A percentile compares a stretch with the other conserved stretches of the same genome.
Conservation (phyloP, 2,797 vertebrate species). For the Enteromius trimaculatus region DNA sequence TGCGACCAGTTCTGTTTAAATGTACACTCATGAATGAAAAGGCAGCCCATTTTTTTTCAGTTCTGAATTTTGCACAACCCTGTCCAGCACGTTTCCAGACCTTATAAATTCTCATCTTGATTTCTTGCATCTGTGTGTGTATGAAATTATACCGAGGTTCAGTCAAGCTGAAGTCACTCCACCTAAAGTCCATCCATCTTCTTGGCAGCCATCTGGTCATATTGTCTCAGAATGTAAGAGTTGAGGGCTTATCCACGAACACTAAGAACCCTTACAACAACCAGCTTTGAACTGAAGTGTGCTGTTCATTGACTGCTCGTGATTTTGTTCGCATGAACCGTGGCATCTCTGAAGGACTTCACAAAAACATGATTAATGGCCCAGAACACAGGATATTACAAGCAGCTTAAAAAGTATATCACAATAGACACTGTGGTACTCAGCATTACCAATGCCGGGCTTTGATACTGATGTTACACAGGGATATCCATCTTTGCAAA, state of each 20-base stretch:
- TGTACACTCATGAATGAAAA: neutral
- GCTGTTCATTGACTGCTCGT: slow-evolving; percentile 63
- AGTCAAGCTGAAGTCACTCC: slow-evolving; percentile 74
- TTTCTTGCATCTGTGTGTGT: slow-evolving; percentile 67
- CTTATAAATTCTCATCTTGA: slow-evolving; percentile 3
- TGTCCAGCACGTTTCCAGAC: neutral
- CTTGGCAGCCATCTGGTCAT: slow-evolving; percentile 79
- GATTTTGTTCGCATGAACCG: slow-evolving; percentile 63
- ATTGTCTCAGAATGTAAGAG: slow-evolving; percentile 71
- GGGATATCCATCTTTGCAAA: slow-evolving; percentile 53
- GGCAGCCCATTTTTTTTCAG: neutral
- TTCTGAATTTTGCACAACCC: neutral
- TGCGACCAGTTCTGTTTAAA: neutral
- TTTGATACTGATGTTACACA: slow-evolving; percentile 57
- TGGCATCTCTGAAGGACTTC: slow-evolving; percentile 63
- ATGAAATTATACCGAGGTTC: slow-evolving; percentile 75
- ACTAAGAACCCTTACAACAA: slow-evolving; percentile 62
- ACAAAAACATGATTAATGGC: slow-evolving; percentile 79
- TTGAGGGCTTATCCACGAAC: slow-evolving; percentile 58
- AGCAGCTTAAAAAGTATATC: slow-evolving; percentile 64
- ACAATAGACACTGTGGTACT: slow-evolving; percentile 63
- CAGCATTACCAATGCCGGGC: slow-evolving; percentile 54
- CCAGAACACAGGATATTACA: slow-evolving; percentile 70
- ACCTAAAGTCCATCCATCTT: slow-evolving; percentile 82
- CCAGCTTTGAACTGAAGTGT: slow-evolving; percentile 70